Base-by-base conservation (phyloP, 2,113 vertebrate genomes). In the Erythrocebus patas region DNA sequence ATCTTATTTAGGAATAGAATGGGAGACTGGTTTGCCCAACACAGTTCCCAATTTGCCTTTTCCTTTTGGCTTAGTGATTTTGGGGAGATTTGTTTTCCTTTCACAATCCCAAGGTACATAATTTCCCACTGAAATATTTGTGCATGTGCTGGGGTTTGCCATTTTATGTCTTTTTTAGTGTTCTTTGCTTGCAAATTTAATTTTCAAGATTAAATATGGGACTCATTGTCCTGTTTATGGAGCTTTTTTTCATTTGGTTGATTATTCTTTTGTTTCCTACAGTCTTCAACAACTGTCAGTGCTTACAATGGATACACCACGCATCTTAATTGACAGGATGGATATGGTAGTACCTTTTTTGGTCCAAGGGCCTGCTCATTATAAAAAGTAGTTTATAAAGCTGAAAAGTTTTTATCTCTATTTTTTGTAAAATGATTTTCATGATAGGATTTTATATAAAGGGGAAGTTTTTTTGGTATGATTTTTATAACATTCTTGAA, bases 401-500 rank as follows among this genome's bases (percentile, higher is more conserved):
- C 13, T 76, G 8, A 45, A 86, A 73, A 72, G 18, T 61, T 76
- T 95, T 93, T 73, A 40, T 68, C 23, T 79, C 20, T 91, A 57
- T 25, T 80, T 75, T 76, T 81, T 35, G 50, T 59, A 89, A 59
- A 61, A 83, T 61, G 22, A 22, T 52, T 96, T 96, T 95, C 8
- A 76, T 89, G 38, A 43, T 43, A 78, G 50, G 13, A 89, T 84
- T 87, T 84, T 32, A 22, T 92, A 66, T 66, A 57, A 80, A 64
- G 23, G 52, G 17, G 64, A 85, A 92, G 30, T 70, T 80, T 89
- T 66, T 90, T 52, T 89, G n/a, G 55, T 82, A 23, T 85, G 45
- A 84, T 91, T 91, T 78, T 95, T 64, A 32, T 93, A 78, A n/a
- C 18, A n/a, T 86, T 96, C 48, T 84, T 94, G 25, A 38, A 80